phyloP scores from a whole-genome alignment of 2,888 invertebrate species.

The Adineta ricciae region DNA sequence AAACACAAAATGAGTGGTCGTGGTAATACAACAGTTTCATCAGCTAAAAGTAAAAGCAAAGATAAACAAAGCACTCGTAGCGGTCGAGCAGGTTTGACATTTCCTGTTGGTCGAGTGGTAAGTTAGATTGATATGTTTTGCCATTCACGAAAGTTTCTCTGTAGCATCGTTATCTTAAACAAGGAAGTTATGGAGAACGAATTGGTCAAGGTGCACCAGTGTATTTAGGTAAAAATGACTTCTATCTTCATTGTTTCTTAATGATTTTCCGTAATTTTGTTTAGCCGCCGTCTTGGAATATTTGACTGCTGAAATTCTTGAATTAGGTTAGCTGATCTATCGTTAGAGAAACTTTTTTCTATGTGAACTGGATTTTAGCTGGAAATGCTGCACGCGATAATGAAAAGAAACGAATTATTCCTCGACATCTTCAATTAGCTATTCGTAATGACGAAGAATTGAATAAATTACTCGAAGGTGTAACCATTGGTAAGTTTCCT shows the following conservation, averaged over 20 bases:
- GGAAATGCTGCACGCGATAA: conserved; percentile 55
- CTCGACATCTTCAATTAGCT: conserved; percentile 68
- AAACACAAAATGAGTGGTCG: neutral
- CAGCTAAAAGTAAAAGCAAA: neutral
- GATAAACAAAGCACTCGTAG: conserved; percentile 21
- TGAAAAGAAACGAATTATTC: conserved; percentile 63
- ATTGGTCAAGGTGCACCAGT: conserved; percentile 51
- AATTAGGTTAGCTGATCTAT: conserved; percentile 41
- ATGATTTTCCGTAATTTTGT: neutral
- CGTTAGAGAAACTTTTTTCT: too few relatives aligned
- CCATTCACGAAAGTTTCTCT: too few relatives aligned
- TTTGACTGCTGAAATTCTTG: conserved; percentile 58
- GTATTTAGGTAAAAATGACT: conserved; percentile 39
- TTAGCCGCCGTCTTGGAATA: conserved; percentile 51
- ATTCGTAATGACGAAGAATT: conserved; percentile 72
- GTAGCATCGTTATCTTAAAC: conserved; percentile 45
- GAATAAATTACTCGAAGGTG: conserved; percentile 64
- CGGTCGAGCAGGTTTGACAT: conserved; percentile 28
- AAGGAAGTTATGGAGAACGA: conserved; percentile 50
- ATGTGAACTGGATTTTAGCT: conserved; percentile 42
- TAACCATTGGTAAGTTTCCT: conserved; percentile 58
- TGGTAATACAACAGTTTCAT: neutral
- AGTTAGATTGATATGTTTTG: too few relatives aligned
- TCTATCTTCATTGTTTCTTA: neutral
- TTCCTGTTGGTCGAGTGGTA: conserved; percentile 31